These are phyloP conservation scores for Chelon auratus DNA, from an alignment of 2,797 vertebrate species.

Conservation along the genomic window DNA sequence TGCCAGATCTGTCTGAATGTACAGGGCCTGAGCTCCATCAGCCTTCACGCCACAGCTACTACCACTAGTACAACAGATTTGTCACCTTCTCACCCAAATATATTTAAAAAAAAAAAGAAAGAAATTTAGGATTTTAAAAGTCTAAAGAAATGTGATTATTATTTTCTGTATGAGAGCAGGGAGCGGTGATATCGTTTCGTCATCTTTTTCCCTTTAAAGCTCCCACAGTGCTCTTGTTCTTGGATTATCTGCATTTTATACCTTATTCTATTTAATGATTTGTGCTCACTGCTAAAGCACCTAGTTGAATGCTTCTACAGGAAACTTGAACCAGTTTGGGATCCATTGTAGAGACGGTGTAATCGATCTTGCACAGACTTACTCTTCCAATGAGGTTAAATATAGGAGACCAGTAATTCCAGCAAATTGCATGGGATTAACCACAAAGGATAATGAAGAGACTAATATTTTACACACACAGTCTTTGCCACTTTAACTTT, in stretches of 20 bases:
- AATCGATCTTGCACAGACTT: too few species aligned
- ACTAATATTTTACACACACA: background rate
- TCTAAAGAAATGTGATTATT: background rate
- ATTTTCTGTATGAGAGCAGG: background rate
- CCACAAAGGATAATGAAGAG: background rate
- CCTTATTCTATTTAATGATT: background rate
- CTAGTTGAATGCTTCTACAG: background rate
- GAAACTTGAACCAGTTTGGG: constrained; percentile 1
- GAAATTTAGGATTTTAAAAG: background rate
- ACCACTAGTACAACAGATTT: constrained; percentile 21
- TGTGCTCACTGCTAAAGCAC: background rate
- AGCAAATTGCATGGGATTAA: background rate
- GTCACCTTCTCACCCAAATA: background rate
- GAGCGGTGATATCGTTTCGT: background rate
- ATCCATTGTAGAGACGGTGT: background rate
- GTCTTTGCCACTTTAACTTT: background rate
- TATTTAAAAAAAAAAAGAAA: too few species aligned
- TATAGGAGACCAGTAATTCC: background rate
- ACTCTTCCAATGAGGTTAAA: background rate
- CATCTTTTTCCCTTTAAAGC: background rate
- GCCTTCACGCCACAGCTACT: constrained; percentile 8
- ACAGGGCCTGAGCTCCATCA: background rate
- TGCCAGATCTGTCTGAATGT: constrained; percentile 4
- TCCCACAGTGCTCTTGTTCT: background rate
- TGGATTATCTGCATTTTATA: background rate